Conservation (phyloP, 30 jellyfish, hydroid and myxozoan genomes). For the Hydra vulgaris region DNA sequence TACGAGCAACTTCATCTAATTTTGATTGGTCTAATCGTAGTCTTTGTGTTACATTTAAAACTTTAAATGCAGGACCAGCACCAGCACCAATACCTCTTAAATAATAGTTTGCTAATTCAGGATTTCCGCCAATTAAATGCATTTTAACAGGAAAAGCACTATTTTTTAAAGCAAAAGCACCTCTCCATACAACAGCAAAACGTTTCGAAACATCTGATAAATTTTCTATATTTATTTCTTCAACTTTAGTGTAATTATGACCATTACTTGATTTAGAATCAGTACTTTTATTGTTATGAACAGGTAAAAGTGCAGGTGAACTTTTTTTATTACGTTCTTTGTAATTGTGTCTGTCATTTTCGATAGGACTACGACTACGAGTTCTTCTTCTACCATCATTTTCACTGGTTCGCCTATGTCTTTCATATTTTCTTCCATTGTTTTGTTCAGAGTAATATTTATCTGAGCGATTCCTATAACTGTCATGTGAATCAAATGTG, state of each 20-base stretch:
- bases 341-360: constrained; percentile 53
- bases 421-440: constrained; percentile 42
- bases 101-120: constrained; percentile 83
- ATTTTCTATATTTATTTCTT: constrained; percentile 44
- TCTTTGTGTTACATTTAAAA: constrained; percentile 80
- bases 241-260: constrained; percentile 40
- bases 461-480: constrained; percentile 37
- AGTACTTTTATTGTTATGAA: constrained; percentile 14
- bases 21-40: constrained; percentile 92
- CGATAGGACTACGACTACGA: constrained; percentile 77
- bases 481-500: constrained; percentile 50
- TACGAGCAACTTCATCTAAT: constrained; percentile 90
- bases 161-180: constrained; percentile 86
- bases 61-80: constrained; percentile 56
- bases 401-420: constrained; percentile 28
- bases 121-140: constrained; percentile 97
- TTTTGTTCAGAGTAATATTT: constrained; percentile 37
- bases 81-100: constrained; percentile 87
- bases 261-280: constrained; percentile 18
- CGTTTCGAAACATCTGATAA: constrained; percentile 84
- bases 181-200: constrained; percentile 97
- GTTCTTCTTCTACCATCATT: constrained; percentile 64
- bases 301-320: neutral
- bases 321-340: constrained; percentile 21
- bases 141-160: constrained; percentile 92